A percentile compares a stretch with the other conserved stretches of the same genome.
Evolutionary conservation across 1,140 invertebrate genomes (phyloP).

Genomic region (Drosophila pallidifrons): DNA sequence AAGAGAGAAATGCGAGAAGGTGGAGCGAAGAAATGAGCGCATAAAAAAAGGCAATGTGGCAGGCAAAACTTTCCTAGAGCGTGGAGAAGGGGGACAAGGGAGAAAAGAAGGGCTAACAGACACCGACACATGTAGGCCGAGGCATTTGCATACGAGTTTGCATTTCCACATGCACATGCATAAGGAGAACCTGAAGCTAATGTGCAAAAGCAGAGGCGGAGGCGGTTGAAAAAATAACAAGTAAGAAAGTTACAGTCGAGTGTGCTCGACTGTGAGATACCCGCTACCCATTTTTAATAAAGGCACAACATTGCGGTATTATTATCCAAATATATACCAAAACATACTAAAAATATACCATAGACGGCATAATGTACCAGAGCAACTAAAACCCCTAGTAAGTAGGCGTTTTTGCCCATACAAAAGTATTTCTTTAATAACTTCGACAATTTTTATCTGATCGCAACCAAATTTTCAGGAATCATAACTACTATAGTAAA

Average conservation of each 20-base stretch:
- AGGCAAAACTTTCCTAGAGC: conserved; percentile 67
- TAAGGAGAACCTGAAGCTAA: conserved; percentile 65
- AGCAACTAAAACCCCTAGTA: too few relatives aligned
- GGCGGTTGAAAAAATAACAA: conserved; percentile 30
- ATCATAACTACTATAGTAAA: too few relatives aligned
- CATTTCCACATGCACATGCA: conserved; percentile 80
- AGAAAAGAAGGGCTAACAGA: conserved; percentile 36
- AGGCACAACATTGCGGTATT: too few relatives aligned
- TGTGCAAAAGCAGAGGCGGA: conserved; percentile 61
- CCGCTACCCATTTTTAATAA: too few relatives aligned
- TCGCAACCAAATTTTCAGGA: too few relatives aligned
- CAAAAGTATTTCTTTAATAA: too few relatives aligned
- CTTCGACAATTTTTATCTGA: too few relatives aligned
- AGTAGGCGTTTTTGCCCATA: too few relatives aligned
- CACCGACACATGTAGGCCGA: conserved; percentile 78
- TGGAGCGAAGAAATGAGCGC: conserved; percentile 44
- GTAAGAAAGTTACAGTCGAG: not conserved
- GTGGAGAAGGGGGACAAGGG: not conserved
- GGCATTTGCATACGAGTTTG: conserved; percentile 70
- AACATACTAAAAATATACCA: too few relatives aligned
- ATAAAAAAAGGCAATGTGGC: conserved; percentile 63
- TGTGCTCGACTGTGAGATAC: not conserved
- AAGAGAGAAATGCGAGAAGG: conserved; percentile 1
- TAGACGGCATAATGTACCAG: too few relatives aligned
- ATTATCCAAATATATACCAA: too few relatives aligned